phyloP scores from a whole-genome alignment of 2,113 vertebrate species.

The Butorides virescens region DNA sequence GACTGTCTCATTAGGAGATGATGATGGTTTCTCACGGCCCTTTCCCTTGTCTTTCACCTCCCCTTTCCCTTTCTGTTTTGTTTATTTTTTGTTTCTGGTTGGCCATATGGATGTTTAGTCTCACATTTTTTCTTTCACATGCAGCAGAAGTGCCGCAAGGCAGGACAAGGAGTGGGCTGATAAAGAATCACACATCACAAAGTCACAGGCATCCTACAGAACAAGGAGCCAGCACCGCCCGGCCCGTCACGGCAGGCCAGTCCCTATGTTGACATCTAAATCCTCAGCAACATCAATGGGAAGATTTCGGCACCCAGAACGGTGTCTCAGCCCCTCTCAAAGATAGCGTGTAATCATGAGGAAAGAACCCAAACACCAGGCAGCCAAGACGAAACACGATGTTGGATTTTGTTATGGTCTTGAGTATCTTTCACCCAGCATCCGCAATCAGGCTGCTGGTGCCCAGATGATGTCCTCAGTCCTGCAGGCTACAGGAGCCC shows the following conservation, averaged over 20 bases:
- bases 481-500: neutral
- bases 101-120: neutral
- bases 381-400: neutral
- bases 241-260: fast-evolving
- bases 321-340: neutral
- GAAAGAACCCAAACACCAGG: neutral
- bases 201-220: neutral
- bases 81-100: neutral
- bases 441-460: neutral
- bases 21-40: neutral
- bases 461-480: neutral
- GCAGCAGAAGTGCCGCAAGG: fast-evolving
- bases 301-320: neutral
- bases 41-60: neutral
- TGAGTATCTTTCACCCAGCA: neutral
- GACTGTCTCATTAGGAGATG: neutral
- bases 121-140: neutral
- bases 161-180: neutral
- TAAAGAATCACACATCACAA: neutral
- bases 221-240: neutral
- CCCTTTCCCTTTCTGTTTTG: neutral
- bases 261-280: neutral
- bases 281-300: neutral
- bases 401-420: neutral
- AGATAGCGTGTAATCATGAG: neutral